Conservation (phyloP, 2,113 vertebrate species). For the Mobula birostris region DNA sequence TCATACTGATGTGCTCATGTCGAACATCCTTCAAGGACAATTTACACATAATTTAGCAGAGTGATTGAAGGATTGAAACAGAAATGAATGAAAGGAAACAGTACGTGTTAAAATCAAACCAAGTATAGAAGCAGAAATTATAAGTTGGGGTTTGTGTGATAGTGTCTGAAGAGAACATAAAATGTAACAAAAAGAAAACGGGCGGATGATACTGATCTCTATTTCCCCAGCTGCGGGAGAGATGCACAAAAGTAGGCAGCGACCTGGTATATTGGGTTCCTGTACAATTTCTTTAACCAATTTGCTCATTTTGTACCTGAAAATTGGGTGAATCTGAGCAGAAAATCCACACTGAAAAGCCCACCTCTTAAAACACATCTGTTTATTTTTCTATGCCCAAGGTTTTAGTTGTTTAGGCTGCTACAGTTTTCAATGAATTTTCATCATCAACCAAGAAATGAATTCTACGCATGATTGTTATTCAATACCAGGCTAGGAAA, state of each 20-base stretch:
- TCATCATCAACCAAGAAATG: not conserved
- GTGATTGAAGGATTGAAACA: too few species aligned
- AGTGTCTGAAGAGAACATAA: not conserved
- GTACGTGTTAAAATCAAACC: too few species aligned
- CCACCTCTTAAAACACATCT: not conserved
- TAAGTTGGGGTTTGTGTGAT: too few species aligned
- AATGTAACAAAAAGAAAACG: not conserved
- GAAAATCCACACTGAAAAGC: not conserved
- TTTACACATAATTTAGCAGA: too few species aligned
- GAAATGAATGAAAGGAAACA: too few species aligned
- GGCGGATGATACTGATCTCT: not conserved
- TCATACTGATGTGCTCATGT: too few species aligned
- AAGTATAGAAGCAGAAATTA: too few species aligned
- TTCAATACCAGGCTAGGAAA: not conserved
- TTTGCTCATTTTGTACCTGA: not conserved
- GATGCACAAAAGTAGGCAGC: not conserved
- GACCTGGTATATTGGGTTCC: not conserved
- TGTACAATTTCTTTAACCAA: not conserved
- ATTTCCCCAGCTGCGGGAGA: not conserved
- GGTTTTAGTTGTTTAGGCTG: not conserved
- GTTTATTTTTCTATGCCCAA: not conserved
- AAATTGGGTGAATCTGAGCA: conserved; percentile 17
- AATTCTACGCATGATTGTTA: not conserved
- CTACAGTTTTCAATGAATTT: not conserved
- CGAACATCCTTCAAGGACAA: too few species aligned